Evolutionary conservation across 2,888 invertebrate genomes (phyloP), one percentile per base, ranked within the genome.

Genomic region (Sycophila texana): DNA sequence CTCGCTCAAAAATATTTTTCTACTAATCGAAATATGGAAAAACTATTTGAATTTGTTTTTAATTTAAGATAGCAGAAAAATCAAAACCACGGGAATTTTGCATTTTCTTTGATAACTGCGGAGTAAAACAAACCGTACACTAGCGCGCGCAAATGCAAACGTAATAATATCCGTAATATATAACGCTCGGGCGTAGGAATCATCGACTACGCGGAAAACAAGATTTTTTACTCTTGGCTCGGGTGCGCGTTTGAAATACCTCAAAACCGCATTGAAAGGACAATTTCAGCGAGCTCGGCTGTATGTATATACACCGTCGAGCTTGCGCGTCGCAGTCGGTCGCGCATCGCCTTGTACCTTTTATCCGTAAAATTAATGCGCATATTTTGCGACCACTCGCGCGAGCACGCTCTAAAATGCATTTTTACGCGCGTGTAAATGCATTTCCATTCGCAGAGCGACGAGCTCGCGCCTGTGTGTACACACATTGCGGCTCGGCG

Each of bases 341-440:
- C 39, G 39, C 39, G 39, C 39, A 39, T 39, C 39, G 39, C 39
- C 39, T 39, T 39, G 39, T 39, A 39, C 4, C 58, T 61, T 58
- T 77, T 53, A 68, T 77, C 53, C 53, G 26, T 7, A 16, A 74
- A 66, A 68, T 67, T 71, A 77, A 81, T 77, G 71, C 77, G 71
- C 78, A 78, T 72, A 78, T 74, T 78, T 73, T 74, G 63, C 51
- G 10, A 60, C 53, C n/a, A n/a, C 47, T 47, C 63, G n/a, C 3
- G 10, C 13, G 39, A n/a, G 39, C 39, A 4, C 18, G 22, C 16
- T 65, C 66, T 70, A 75, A 78, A 68, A 75, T 65, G 78, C 60
- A 75, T 78, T 81, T 80, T 81, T 75, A 72, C 81, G 72, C 67
- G 63, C 73, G 39, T 63, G 68, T 61, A 75, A 78, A 75, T 73